Conservation (phyloP, 2,797 vertebrate genomes). For the Antrozous pallidus region DNA sequence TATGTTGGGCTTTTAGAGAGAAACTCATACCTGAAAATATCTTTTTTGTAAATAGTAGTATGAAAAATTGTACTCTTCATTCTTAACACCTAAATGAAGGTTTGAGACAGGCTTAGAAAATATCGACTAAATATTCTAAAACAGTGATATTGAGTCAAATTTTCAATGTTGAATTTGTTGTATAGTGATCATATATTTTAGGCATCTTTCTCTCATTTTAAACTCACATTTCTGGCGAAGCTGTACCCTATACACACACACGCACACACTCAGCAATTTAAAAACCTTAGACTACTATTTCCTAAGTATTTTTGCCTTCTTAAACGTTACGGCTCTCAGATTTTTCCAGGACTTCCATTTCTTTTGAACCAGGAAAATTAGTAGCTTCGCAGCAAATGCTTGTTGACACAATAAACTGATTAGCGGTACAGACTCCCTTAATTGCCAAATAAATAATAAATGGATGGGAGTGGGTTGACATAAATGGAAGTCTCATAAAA, state of each 20-base stretch:
- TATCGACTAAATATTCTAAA: not conserved
- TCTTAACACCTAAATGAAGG: not conserved
- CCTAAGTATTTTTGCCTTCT: not conserved
- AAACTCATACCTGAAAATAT: not conserved
- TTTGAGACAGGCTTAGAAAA: not conserved
- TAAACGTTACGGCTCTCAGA: not conserved
- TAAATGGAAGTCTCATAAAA: constrained; percentile 59
- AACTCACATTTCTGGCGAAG: not conserved
- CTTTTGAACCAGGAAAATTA: constrained; percentile 8
- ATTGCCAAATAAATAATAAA: constrained; percentile 57
- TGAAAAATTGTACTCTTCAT: not conserved
- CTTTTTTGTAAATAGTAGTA: not conserved
- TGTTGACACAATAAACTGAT: constrained; percentile 51
- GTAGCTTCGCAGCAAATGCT: constrained; percentile 43
- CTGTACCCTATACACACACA: not conserved
- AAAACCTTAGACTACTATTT: constrained; percentile 8
- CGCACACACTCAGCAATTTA: not conserved
- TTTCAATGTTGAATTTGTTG: not conserved
- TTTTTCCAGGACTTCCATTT: not conserved
- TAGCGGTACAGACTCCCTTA: constrained; percentile 14
- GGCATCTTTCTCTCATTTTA: not conserved
- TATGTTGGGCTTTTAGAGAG: constrained; percentile 20
- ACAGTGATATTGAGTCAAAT: not conserved
- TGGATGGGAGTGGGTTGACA: not conserved
- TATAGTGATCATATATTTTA: not conserved